Evolutionary conservation across 2,797 vertebrate species (phyloP), one percentile per base, ranked within the genome.

Genomic region (Spinus olivaceus): DNA sequence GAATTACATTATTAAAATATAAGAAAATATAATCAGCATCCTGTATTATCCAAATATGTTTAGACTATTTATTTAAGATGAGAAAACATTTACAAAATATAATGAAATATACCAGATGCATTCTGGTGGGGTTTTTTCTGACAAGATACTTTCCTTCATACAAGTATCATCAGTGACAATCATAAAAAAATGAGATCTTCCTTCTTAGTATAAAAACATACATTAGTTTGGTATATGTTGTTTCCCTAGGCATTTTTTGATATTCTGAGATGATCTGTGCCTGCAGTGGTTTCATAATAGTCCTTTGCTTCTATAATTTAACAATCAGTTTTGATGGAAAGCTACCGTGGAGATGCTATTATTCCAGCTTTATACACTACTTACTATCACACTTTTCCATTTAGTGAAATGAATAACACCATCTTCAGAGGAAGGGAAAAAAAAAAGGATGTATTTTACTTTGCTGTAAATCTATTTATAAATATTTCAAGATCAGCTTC

Each of bases 301-400:
- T 69, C 63, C 46, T 86, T 86, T 91, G 33, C 65, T 73, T 91
- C 74, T 95, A 47, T 54, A 92, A 50, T 94, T 72, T 71, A 84
- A 42, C 42, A 24, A 39, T 86, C 91, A 66, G 14, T 72, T 91
- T 92, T 88, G 81, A 81, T 92, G 61, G 78, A 89, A 78, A 91
- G 74, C 63, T 84, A 27, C 77, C 18, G 16, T 81, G 57, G 37
- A 94, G 77, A 78, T 90, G 70, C 63, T 86, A 16, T 91, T 96
- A 81, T 79, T 90, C 27, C 42, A 84, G 42, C 59, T 67, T 92
- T 60, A 90, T 70, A 42, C 16, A 24, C 33, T 86, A 30, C 42
- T 86, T 74, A 35, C 33, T 86, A 32, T 86, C 7, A 3, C 35
- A 61, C 23, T 84, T 88, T 71, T 86, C 46, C 19, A 42, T 56